Evolutionary conservation across 2,888 invertebrate species (phyloP).

Genomic region (Criorhina ranunculi): DNA sequence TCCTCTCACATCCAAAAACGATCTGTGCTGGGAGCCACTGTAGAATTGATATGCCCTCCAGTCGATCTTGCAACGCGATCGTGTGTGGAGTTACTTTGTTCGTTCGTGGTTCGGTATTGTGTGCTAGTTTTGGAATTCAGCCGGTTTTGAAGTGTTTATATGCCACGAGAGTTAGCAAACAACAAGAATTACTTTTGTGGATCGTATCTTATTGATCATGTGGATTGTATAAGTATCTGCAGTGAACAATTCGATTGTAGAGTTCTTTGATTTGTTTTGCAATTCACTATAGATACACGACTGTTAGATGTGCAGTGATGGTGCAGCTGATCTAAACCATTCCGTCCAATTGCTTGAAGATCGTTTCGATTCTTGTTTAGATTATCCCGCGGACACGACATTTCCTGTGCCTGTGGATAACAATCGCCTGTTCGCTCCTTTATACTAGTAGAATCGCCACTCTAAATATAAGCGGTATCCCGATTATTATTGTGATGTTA

Average conservation of each 20-base stretch:
- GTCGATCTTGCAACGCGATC: conserved; percentile 76
- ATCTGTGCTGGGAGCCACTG: conserved; percentile 43
- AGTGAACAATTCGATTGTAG: conserved; percentile 40
- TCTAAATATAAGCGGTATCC: conserved; percentile 14
- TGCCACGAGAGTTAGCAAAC: conserved; percentile 50
- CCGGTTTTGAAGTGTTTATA: conserved; percentile 65
- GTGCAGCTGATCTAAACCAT: conserved; percentile 35
- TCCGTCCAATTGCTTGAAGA: conserved; percentile 20
- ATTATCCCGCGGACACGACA: conserved; percentile 31
- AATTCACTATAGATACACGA: conserved; percentile 16
- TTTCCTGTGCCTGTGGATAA: conserved; percentile 46
- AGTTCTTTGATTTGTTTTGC: conserved; percentile 60
- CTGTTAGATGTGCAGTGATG: conserved; percentile 24
- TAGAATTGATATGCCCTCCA: conserved; percentile 70
- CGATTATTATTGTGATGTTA: conserved; percentile 30
- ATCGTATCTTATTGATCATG: conserved; percentile 57
- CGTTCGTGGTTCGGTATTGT: conserved; percentile 12
- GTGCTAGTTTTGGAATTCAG: conserved; percentile 57
- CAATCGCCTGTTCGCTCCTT: neutral
- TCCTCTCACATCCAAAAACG: conserved; percentile 37
- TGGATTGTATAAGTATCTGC: conserved; percentile 15
- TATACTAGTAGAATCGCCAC: neutral
- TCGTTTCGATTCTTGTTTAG: conserved; percentile 31
- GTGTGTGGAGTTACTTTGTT: conserved; percentile 59
- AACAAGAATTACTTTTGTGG: conserved; percentile 51